phyloP scores from a whole-genome alignment of 2,113 vertebrate genomes.

The Ictalurus furcatus region DNA sequence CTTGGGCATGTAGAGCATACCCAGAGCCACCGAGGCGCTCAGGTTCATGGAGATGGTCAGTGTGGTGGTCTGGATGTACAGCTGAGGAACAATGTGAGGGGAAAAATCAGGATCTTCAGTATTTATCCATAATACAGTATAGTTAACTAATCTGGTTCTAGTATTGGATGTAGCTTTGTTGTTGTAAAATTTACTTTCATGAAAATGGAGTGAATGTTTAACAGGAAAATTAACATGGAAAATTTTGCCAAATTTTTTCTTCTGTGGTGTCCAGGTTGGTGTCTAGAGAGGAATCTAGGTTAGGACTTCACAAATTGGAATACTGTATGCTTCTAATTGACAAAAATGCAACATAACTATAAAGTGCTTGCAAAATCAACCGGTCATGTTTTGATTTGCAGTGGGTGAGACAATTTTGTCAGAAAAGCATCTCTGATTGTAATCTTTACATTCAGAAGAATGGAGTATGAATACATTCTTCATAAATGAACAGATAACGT shows the following conservation, averaged over 20 bases:
- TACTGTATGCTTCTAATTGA: neutral
- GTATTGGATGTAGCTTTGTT: neutral
- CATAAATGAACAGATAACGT: neutral
- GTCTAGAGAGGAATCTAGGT: neutral
- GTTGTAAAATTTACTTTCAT: neutral
- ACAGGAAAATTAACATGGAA: neutral
- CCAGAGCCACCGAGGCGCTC: slow-evolving; percentile 93
- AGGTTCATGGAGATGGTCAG: slow-evolving; percentile 98
- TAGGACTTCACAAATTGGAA: neutral
- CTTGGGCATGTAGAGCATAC: slow-evolving; percentile 98
- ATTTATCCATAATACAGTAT: neutral
- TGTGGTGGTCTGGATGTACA: slow-evolving; percentile 97
- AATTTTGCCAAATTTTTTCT: neutral
- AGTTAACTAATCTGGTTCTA: neutral
- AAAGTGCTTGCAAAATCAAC: neutral
- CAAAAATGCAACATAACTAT: neutral
- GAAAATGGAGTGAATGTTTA: neutral
- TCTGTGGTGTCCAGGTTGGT: neutral
- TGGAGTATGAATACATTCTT: neutral
- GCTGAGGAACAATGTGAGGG: slow-evolving; percentile 71
- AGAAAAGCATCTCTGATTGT: neutral
- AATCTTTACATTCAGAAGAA: neutral
- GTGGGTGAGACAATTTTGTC: no score
- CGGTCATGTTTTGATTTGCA: neutral
- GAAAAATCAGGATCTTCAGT: neutral